These are phyloP conservation scores for Spinibarbus caldwelli DNA, from an alignment of 2,797 vertebrate genomes.

Conservation along the genomic window DNA sequence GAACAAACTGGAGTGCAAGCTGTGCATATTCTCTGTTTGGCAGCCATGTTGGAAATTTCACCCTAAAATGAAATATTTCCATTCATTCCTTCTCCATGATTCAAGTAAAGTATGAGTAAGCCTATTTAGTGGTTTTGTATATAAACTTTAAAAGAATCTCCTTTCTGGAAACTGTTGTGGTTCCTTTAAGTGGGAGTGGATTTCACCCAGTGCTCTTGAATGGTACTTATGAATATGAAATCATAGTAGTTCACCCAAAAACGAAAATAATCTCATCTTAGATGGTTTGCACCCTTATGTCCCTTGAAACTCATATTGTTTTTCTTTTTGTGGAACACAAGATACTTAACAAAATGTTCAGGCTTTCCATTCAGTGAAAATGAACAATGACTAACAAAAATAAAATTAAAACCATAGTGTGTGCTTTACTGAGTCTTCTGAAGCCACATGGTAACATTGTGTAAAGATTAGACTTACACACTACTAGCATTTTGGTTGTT, in stretches of 20 bases:
- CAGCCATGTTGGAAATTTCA: constrained; percentile 23
- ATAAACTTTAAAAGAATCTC: constrained; percentile 4
- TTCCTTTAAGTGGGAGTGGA: not conserved
- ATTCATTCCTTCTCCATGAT: constrained; percentile 11
- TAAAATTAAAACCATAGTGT: not conserved
- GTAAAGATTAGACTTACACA: too few relatives aligned
- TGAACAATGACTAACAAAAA: not conserved
- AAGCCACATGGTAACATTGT: not conserved
- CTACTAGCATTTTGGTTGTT: too few relatives aligned
- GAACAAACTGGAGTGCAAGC: constrained; percentile 9
- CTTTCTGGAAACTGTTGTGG: not conserved
- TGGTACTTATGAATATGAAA: not conserved
- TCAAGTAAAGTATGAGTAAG: constrained; percentile 7
- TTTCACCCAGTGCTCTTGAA: not conserved
- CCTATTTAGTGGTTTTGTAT: constrained; percentile 3
- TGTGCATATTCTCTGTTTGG: constrained; percentile 20
- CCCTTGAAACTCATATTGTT: not conserved
- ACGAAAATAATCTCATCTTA: not conserved
- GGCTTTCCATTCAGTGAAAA: not conserved
- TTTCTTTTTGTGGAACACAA: not conserved
- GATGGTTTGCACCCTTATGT: not conserved
- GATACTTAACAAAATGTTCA: too few relatives aligned
- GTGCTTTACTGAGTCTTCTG: not conserved
- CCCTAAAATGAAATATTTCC: constrained; percentile 20
- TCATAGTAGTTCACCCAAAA: not conserved